Evolutionary conservation across 2,888 invertebrate genomes (phyloP).

Genomic region (Aphelenchoides bicaudatus): DNA sequence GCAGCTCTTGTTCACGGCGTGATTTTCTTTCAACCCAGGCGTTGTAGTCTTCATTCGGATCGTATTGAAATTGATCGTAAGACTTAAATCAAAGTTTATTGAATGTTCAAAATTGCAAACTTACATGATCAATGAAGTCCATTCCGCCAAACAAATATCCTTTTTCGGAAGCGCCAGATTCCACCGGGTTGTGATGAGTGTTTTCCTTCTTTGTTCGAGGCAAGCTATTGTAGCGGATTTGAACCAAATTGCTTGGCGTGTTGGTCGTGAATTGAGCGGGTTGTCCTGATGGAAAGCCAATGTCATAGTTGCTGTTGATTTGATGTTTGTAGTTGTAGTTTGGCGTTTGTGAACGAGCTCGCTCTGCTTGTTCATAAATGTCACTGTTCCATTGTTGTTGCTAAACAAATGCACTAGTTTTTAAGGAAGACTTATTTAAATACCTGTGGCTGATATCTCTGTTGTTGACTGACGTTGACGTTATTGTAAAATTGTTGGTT

Average conservation of each 20-base stretch:
- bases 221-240: conserved; percentile 15
- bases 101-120: too few relatives aligned
- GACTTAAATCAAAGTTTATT: background rate
- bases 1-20: conserved; percentile 3
- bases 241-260: background rate
- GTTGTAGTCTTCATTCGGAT: background rate
- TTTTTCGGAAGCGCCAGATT: conserved; percentile 35
- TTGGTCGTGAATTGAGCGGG: conserved; percentile 26
- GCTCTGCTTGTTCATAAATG: conserved; percentile 28
- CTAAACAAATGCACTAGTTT: conserved; percentile 26
- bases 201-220: background rate
- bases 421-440: conserved; percentile 16
- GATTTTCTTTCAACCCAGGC: conserved; percentile 1
- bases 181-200: conserved; percentile 4
- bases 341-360: conserved; percentile 33
- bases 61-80: background rate
- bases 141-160: conserved; percentile 41
- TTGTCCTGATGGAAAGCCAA: conserved; percentile 17
- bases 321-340: conserved; percentile 5
- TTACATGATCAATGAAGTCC: conserved; percentile 40
- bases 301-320: conserved; percentile 18
- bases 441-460: conserved; percentile 19
- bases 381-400: conserved; percentile 32
- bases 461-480: conserved; percentile 29
- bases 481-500: conserved; percentile 28